phyloP scores from a whole-genome alignment of 2,797 vertebrate genomes.

The Tokudaia tokunoshimensis region DNA sequence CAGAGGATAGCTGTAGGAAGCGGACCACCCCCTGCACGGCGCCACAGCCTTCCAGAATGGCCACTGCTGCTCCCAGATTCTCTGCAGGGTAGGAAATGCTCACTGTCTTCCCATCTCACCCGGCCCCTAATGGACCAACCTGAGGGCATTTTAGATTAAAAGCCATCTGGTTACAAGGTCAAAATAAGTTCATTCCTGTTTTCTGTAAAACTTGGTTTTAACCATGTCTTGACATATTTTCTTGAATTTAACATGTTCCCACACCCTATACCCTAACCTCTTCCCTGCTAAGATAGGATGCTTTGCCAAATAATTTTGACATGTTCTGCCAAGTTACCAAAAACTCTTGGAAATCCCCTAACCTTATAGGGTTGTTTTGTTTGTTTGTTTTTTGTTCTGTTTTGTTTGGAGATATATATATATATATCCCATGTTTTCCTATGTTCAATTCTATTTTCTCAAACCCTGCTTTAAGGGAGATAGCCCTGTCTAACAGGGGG shows the following conservation, averaged over 20 bases:
- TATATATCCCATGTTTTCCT: background rate
- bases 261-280: background rate
- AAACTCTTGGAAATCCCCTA: background rate
- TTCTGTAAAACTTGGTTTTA: constrained; percentile 1
- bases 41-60: constrained; percentile 90
- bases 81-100: constrained; percentile 58
- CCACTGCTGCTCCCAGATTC: constrained; percentile 92
- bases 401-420: background rate
- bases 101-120: background rate
- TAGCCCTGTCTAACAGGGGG: background rate
- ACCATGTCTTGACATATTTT: background rate
- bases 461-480: background rate
- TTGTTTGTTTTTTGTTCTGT: background rate
- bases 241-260: background rate
- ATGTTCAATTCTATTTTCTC: background rate
- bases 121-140: background rate
- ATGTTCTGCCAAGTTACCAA: background rate
- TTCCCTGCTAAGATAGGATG: background rate
- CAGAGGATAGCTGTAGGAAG: constrained; percentile 92
- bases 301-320: background rate
- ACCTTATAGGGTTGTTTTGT: background rate
- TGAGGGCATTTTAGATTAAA: background rate
- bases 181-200: background rate
- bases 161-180: background rate
- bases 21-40: constrained; percentile 92